A percentile compares a stretch with the other conserved stretches of the same genome.
phyloP scores from a whole-genome alignment of 2,113 vertebrate genomes.

The Psilopsiagon aurifrons region DNA sequence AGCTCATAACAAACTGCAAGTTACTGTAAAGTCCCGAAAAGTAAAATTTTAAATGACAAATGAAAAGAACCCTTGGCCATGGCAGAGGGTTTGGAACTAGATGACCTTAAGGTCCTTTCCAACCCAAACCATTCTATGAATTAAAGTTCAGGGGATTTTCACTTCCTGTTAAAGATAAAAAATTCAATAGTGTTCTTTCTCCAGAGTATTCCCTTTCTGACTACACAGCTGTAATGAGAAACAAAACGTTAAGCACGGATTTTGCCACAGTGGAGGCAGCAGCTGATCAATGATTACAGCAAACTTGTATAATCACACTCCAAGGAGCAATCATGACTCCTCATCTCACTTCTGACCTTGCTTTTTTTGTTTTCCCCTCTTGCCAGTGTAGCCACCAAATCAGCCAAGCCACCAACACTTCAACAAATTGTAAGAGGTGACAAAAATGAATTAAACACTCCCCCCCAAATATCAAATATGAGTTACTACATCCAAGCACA shows the following conservation, averaged over 20 bases:
- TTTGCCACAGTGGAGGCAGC: neutral
- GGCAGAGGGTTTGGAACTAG: too few relatives aligned
- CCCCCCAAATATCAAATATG: neutral
- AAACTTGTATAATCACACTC: neutral
- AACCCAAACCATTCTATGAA: too few relatives aligned
- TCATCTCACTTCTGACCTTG: neutral
- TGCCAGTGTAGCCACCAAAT: neutral
- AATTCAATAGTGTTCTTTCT: neutral
- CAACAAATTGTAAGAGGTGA: neutral
- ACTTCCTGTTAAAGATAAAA: neutral
- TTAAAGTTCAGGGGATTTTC: neutral
- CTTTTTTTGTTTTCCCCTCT: neutral
- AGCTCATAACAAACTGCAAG: neutral
- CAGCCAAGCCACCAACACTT: neutral
- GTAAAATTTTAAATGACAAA: neutral
- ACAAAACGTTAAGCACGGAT: neutral
- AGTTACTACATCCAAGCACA: neutral
- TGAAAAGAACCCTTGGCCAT: neutral
- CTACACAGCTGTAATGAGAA: neutral
- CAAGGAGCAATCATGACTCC: neutral
- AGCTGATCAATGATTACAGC: neutral
- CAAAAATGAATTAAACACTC: neutral
- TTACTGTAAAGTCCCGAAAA: neutral
- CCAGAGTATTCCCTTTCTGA: fast-evolving
- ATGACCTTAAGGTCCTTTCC: too few relatives aligned